Evolutionary conservation across 2,888 invertebrate species (phyloP), one percentile per base, ranked within the genome.

Genomic region (Gortyna flavago): DNA sequence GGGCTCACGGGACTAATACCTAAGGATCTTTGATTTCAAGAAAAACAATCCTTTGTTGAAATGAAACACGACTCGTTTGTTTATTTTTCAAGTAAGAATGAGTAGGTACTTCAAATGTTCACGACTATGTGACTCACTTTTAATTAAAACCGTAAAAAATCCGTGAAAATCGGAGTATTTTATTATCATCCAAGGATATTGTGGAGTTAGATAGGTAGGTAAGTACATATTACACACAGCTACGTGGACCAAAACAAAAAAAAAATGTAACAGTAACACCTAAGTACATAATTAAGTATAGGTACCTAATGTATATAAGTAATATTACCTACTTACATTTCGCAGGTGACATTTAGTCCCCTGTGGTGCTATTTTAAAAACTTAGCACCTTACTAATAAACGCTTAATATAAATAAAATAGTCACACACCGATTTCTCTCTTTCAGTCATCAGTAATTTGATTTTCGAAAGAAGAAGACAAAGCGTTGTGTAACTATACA

Each of bases 61-160:
- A 38, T 32, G 0, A 32, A 61, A 54, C 9, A 62, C 7, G 4
- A 5, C 29, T 29, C 3, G 9, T 71, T 32, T 32, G 48, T 29
- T 51, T 32, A 44, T 71, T 38, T 48, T 62, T 35, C 11, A n/a
- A 25, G 11, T 16, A 21, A 64, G 57, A 57, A 65, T 57, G 2
- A 16, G n/a, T n/a, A n/a, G 8, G 13, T 29, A 61, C 66, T 44
- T 32, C 16, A 66, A 51, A 71, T 71, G 38, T 67, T 54, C 21
- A 54, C 18, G 44, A 41, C 48, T 48, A 35, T 32, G 48, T 83
- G 79, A 79, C 66, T 79, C 70, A 80, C 0, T 38, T 84, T 84
- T 82, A 74, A 86, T 86, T 77, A 79, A 61, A 32, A 76, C 77
- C 85, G 75, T 81, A n/a, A 57, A 35, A 69, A 87, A 83, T 81